Percentiles rank a stretch among this genome's conserved stretches.
phyloP scores from a whole-genome alignment of 2,888 invertebrate genomes.

The Tinea trinotella region DNA sequence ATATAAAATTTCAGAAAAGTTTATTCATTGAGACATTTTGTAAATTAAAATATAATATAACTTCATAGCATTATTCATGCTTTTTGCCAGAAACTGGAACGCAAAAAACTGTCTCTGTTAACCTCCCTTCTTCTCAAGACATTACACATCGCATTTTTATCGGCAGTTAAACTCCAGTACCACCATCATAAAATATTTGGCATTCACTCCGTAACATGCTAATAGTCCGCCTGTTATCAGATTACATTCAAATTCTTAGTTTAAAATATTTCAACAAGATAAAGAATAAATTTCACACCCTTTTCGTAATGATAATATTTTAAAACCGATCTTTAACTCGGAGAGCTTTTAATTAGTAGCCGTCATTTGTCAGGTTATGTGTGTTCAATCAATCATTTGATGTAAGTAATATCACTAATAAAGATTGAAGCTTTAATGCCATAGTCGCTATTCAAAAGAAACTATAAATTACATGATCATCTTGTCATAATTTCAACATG shows the following conservation, averaged over 20 bases:
- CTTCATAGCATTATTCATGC: too few species aligned
- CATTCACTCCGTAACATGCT: slow-evolving; percentile 4
- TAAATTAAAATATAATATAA: too few species aligned
- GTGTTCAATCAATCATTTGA: slow-evolving; percentile 2
- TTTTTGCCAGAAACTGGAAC: neutral
- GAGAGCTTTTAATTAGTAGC: neutral
- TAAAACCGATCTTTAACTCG: neutral
- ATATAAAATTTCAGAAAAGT: too few species aligned
- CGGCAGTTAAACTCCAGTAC: slow-evolving; percentile 13
- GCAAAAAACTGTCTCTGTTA: neutral
- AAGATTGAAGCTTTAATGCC: neutral
- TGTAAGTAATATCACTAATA: neutral
- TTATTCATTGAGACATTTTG: too few species aligned
- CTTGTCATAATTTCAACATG: slow-evolving; percentile 14
- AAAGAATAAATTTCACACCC: neutral
- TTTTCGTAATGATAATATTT: neutral
- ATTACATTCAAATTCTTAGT: neutral
- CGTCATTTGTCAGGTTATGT: neutral
- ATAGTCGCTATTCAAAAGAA: neutral
- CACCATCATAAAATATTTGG: slow-evolving; percentile 18
- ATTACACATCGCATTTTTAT: slow-evolving; percentile 22
- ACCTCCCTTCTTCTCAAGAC: slow-evolving; percentile 10
- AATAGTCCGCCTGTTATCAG: neutral
- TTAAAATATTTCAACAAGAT: neutral
- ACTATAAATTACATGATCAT: slow-evolving; percentile 13